Conservation (phyloP, 2,888 invertebrate species). For the Melipona bicolor region DNA sequence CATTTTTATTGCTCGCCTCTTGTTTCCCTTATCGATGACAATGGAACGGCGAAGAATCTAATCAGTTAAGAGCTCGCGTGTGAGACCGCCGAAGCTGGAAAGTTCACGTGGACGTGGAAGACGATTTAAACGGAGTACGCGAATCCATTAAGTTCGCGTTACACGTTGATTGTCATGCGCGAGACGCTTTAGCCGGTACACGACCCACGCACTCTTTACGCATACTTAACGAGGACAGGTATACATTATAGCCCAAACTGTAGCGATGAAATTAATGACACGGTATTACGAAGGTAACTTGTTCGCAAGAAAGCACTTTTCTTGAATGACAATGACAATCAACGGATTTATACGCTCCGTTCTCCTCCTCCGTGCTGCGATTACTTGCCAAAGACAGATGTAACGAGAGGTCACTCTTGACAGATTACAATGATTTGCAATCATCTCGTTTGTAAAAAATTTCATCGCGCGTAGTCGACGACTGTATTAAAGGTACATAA, state of each 20-base stretch:
- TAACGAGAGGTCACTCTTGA: neutral
- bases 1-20: neutral
- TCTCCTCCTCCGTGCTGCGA: neutral
- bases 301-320: conserved; percentile 18
- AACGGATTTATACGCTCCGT: neutral
- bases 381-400: neutral
- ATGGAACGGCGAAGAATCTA: neutral
- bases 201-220: conserved; percentile 66
- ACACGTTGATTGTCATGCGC: conserved; percentile 66
- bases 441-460: neutral
- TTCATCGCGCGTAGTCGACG: neutral
- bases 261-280: conserved; percentile 61
- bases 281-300: conserved; percentile 36
- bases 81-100: conserved; percentile 28
- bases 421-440: neutral
- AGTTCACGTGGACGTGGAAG: conserved; percentile 59
- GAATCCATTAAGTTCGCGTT: conserved; percentile 59
- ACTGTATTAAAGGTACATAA: neutral
- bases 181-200: conserved; percentile 65
- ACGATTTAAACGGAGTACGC: conserved; percentile 55
- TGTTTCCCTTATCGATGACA: neutral
- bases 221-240: conserved; percentile 69
- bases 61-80: conserved; percentile 15
- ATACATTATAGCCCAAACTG: conserved; percentile 61
- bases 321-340: conserved; percentile 37